A percentile compares a stretch with the other conserved stretches of the same genome.
These are phyloP conservation scores for Himalopsyche japonica DNA, from an alignment of 2,888 invertebrate species.

Conservation along the genomic window DNA sequence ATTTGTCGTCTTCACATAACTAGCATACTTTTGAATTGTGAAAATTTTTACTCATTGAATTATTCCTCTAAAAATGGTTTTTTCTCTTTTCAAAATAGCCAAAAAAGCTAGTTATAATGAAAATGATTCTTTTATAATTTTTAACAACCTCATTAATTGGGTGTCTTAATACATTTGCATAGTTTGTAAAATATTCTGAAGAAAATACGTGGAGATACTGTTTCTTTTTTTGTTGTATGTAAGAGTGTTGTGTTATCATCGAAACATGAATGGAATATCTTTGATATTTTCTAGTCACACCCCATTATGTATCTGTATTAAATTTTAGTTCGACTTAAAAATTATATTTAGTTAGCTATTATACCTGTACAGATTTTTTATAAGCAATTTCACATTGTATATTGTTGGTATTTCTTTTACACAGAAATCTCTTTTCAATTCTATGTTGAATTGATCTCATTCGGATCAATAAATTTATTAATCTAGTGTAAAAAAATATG, in stretches of 20 bases:
- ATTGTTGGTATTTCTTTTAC: background rate
- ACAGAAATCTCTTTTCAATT: background rate
- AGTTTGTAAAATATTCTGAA: background rate
- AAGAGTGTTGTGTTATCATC: slow-evolving; percentile 1
- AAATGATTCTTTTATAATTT: too few species aligned
- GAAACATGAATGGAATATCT: slow-evolving; percentile 4
- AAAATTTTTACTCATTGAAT: too few species aligned
- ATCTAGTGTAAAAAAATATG: too few species aligned
- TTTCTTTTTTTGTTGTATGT: slow-evolving; percentile 1
- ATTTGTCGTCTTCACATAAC: too few species aligned
- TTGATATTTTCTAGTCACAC: slow-evolving; percentile 22
- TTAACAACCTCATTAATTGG: too few species aligned
- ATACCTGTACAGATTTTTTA: background rate
- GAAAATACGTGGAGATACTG: background rate
- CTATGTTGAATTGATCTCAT: background rate
- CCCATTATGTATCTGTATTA: background rate
- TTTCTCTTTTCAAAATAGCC: too few species aligned
- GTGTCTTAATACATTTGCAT: background rate
- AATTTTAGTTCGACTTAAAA: background rate
- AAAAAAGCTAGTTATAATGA: too few species aligned
- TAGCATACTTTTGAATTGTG: too few species aligned
- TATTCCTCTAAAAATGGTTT: too few species aligned
- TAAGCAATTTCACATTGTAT: background rate
- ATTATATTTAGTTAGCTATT: background rate
- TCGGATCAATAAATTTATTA: too few species aligned